phyloP scores from a whole-genome alignment of 2,888 invertebrate genomes.

The Plebejus melissa region DNA sequence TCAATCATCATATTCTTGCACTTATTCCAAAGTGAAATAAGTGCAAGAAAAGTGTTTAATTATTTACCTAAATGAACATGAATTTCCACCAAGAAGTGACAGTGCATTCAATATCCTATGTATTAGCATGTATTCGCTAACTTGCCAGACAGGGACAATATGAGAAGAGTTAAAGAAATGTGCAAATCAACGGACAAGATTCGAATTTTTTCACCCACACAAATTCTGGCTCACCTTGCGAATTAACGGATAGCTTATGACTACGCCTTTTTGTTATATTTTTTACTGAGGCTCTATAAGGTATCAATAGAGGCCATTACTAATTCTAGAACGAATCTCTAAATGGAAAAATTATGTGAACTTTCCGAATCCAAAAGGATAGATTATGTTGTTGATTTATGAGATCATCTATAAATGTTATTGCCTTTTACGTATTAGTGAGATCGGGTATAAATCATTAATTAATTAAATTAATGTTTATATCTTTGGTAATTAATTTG shows the following conservation, averaged over 20 bases:
- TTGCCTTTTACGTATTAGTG: background rate
- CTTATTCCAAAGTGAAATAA: too few species aligned
- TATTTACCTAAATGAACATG: too few species aligned
- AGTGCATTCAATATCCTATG: too few species aligned
- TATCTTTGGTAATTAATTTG: too few species aligned
- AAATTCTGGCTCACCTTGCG: constrained; percentile 60
- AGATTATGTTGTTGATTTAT: background rate
- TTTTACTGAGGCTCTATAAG: constrained; percentile 38
- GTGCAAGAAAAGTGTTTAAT: too few species aligned
- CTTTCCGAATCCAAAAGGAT: background rate
- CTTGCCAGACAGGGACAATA: background rate
- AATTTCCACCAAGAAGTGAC: too few species aligned
- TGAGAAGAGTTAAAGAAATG: background rate
- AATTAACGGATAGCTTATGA: constrained; percentile 65
- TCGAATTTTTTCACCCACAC: constrained; percentile 43
- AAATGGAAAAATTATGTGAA: constrained; percentile 16
- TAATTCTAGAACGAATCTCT: constrained; percentile 23
- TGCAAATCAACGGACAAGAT: constrained; percentile 34
- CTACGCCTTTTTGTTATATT: constrained; percentile 50
- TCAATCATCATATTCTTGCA: too few species aligned
- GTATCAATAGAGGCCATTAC: constrained; percentile 29
- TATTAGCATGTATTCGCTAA: too few species aligned
- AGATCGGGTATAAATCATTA: too few species aligned
- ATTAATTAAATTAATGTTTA: too few species aligned
- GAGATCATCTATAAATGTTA: background rate